Evolutionary conservation across 2,113 vertebrate species (phyloP).

Genomic region (Nycticorax nycticorax): DNA sequence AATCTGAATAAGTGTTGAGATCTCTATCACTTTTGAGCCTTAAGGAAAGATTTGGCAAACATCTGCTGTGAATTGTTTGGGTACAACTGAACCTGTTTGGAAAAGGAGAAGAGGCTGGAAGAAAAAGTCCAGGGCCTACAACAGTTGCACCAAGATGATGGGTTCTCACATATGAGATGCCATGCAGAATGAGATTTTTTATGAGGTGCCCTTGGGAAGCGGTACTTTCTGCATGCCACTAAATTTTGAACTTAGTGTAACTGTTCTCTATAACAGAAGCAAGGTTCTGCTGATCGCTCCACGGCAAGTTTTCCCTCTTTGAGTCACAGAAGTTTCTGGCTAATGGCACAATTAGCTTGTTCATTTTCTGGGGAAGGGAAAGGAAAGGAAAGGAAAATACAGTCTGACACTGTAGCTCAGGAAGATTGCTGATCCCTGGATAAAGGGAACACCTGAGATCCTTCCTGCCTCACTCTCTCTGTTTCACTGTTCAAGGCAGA

Average conservation of each 20-base stretch:
- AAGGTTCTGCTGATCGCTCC: background rate
- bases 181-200: background rate
- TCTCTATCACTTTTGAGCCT: background rate
- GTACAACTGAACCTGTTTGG: background rate
- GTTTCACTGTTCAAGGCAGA: background rate
- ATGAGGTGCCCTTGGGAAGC: background rate
- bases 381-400: background rate
- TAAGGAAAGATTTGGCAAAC: background rate
- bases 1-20: background rate
- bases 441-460: background rate
- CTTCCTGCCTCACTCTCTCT: background rate
- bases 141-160: fast-evolving
- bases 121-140: background rate
- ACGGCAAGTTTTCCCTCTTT: background rate
- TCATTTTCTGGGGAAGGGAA: background rate
- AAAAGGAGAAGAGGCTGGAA: background rate
- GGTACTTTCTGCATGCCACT: background rate
- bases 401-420: background rate
- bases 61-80: background rate
- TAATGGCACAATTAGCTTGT: background rate
- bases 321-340: background rate
- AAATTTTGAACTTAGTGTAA: background rate
- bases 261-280: background rate
- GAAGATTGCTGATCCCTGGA: background rate
- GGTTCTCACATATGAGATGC: background rate